Conservation (phyloP, 2,888 invertebrate species). For the Nematopogon swammerdamellus region DNA sequence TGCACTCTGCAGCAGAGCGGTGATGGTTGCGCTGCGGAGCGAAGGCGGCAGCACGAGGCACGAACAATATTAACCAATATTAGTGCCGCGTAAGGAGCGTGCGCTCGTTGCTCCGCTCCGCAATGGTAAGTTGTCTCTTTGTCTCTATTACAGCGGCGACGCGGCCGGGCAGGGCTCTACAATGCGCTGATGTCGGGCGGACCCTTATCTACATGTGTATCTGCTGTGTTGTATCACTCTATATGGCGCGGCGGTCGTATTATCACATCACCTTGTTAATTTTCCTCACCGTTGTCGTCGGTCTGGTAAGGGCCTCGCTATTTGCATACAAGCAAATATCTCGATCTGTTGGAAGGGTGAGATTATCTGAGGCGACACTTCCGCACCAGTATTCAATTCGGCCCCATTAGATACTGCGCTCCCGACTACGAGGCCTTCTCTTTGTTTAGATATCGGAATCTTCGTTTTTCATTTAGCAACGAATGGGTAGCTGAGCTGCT, state of each 20-base stretch:
- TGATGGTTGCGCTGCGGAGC: too few relatives aligned
- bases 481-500: too few relatives aligned
- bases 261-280: conserved; percentile 43
- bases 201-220: conserved; percentile 48
- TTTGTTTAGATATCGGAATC: too few relatives aligned
- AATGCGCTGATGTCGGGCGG: conserved; percentile 12
- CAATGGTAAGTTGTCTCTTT: conserved; percentile 36
- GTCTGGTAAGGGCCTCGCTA: conserved; percentile 37
- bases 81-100: not conserved
- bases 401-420: too few relatives aligned
- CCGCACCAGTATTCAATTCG: not conserved
- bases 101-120: conserved; percentile 12
- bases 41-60: not conserved
- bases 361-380: not conserved
- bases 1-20: too few relatives aligned
- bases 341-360: conserved; percentile 35
- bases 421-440: too few relatives aligned
- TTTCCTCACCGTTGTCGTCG: conserved; percentile 18
- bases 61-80: not conserved
- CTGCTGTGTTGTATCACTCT: conserved; percentile 41
- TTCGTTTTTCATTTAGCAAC: too few relatives aligned
- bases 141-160: conserved; percentile 42
- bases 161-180: conserved; percentile 26
- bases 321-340: conserved; percentile 54
- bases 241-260: conserved; percentile 43